A percentile compares a stretch with the other conserved stretches of the same genome.
phyloP scores from a whole-genome alignment of 1,140 invertebrate genomes.

The Camponotus floridanus region DNA sequence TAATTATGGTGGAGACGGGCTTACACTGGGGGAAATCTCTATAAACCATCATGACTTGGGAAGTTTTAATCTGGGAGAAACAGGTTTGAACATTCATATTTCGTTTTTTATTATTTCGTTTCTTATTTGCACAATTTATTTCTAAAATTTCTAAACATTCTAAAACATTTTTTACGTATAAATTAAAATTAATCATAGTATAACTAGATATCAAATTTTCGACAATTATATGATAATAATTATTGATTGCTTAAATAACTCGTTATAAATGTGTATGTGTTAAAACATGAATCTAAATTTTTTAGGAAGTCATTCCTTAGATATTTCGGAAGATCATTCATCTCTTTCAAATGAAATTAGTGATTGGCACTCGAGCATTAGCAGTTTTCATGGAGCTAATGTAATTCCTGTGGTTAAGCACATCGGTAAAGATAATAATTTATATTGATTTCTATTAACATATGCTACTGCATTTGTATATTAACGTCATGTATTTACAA shows the following conservation, averaged over 20 bases:
- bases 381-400: slow-evolving; percentile 61
- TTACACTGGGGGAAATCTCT: slow-evolving; percentile 77
- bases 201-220: neutral
- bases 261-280: neutral
- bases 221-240: neutral
- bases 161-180: neutral
- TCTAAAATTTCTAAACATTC: no score
- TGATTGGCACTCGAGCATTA: slow-evolving; percentile 18
- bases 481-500: neutral
- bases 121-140: neutral
- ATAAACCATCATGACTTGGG: slow-evolving; percentile 53
- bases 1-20: slow-evolving; percentile 55
- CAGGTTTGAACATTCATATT: slow-evolving; percentile 38
- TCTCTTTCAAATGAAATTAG: neutral
- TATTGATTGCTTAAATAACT: slow-evolving; percentile 2
- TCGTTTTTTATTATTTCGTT: neutral
- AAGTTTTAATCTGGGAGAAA: slow-evolving; percentile 14
- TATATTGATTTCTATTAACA: neutral
- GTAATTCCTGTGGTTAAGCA: slow-evolving; percentile 89
- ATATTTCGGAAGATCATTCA: slow-evolving; percentile 9
- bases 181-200: neutral
- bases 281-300: slow-evolving; percentile 6
- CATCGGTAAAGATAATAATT: slow-evolving; percentile 82
- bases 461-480: neutral
- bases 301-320: slow-evolving; percentile 37